Percentiles rank a stretch among this genome's conserved stretches.
Evolutionary conservation across 2,113 vertebrate genomes (phyloP).

Genomic region (Pseudonaja textilis): DNA sequence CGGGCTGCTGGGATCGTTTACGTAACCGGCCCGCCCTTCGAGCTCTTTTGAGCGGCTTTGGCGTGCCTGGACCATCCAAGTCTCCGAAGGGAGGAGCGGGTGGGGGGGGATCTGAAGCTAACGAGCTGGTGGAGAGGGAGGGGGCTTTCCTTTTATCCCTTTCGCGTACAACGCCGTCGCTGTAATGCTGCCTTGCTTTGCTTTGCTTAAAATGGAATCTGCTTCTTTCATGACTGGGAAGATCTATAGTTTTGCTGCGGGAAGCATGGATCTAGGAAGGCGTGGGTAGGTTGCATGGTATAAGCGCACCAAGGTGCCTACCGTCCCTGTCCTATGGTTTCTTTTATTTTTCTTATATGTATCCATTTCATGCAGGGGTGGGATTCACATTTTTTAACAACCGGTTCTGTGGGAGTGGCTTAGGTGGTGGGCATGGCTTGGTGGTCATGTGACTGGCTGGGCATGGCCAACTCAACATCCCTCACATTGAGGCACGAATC

Average conservation of each 20-base stretch:
- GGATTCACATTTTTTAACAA: too few species aligned
- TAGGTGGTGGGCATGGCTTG: too few species aligned
- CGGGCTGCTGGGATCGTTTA: constrained; percentile 26
- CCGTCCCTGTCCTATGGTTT: too few species aligned
- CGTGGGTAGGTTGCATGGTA: background rate
- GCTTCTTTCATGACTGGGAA: background rate
- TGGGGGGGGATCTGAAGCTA: background rate
- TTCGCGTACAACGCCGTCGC: background rate
- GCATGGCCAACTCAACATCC: too few species aligned
- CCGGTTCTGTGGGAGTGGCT: too few species aligned
- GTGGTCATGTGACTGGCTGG: too few species aligned
- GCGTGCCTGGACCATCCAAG: background rate
- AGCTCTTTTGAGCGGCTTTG: background rate
- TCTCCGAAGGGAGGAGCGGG: background rate
- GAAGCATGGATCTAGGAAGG: background rate
- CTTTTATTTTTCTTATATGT: too few species aligned
- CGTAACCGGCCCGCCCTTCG: constrained; percentile 6
- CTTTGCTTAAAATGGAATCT: background rate
- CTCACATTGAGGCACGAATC: too few species aligned
- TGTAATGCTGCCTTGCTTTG: background rate
- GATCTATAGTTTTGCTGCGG: background rate
- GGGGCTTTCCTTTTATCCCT: background rate
- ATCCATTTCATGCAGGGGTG: too few species aligned
- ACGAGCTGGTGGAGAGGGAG: rapidly evolving
- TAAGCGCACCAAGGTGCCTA: too few species aligned